A percentile compares a stretch with the other conserved stretches of the same genome.
Evolutionary conservation across 1,140 invertebrate genomes (phyloP).

Genomic region (Calliopsis andreniformis): DNA sequence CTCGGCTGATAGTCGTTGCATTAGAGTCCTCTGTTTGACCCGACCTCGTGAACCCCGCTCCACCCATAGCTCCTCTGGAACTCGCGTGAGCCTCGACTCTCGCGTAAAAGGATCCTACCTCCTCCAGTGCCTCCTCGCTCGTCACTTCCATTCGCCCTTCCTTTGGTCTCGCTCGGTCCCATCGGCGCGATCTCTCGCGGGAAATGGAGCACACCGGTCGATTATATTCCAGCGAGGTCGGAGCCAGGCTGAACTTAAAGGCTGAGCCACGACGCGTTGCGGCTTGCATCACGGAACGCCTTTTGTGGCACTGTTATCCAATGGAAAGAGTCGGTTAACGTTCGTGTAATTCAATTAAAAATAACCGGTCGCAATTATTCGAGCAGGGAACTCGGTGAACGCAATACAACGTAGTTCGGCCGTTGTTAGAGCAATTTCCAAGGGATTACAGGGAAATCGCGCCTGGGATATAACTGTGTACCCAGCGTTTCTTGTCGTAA

Average conservation of each 20-base stretch:
- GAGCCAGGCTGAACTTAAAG: conserved; percentile 51
- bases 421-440: conserved; percentile 32
- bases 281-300: conserved; percentile 53
- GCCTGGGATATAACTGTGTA: neutral
- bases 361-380: conserved; percentile 28
- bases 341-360: conserved; percentile 43
- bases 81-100: conserved; percentile 69
- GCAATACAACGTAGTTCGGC: conserved; percentile 5
- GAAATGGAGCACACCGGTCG: conserved; percentile 76
- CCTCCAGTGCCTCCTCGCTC: conserved; percentile 47
- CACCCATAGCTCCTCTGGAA: conserved; percentile 63
- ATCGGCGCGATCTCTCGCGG: conserved; percentile 67
- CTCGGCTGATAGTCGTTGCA: conserved; percentile 63
- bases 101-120: conserved; percentile 71
- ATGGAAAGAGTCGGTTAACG: conserved; percentile 15
- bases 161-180: conserved; percentile 13
- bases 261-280: conserved; percentile 16
- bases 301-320: conserved; percentile 48
- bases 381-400: neutral
- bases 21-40: conserved; percentile 69
- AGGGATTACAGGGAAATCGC: conserved; percentile 25
- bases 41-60: conserved; percentile 76
- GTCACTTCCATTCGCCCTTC: conserved; percentile 24
- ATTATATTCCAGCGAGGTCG: conserved; percentile 68
- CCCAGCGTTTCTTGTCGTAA: conserved; percentile 31